Percentiles rank a stretch among this genome's conserved stretches.
Evolutionary conservation across 1,140 invertebrate species (phyloP).

Genomic region (Sarcophaga peregrina): DNA sequence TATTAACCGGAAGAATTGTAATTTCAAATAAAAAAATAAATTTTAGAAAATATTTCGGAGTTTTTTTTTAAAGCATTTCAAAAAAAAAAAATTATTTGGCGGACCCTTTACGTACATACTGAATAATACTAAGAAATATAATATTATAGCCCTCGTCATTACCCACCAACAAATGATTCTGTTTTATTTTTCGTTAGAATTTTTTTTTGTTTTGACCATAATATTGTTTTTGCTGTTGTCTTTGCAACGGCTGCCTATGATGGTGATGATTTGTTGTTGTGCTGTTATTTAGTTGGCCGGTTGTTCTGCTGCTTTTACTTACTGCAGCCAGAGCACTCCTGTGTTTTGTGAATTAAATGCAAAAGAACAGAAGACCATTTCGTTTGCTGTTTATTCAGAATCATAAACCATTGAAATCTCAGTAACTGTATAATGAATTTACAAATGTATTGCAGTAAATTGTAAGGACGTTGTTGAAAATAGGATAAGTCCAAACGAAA

Average conservation of each 20-base stretch:
- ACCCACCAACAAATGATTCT: not conserved
- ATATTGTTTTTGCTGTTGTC: not conserved
- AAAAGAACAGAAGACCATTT: slow-evolving; percentile 5
- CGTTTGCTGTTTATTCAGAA: not conserved
- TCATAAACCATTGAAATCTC: slow-evolving; percentile 6
- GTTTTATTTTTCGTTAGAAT: not conserved
- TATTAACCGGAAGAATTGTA: too few relatives aligned
- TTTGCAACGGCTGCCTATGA: slow-evolving; percentile 6
- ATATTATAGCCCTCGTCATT: not conserved
- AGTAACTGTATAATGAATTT: not conserved
- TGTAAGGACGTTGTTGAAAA: not conserved
- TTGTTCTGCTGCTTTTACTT: not conserved
- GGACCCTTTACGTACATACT: too few relatives aligned
- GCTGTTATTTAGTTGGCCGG: not conserved
- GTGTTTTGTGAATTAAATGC: slow-evolving; percentile 14
- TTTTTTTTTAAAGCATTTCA: too few relatives aligned
- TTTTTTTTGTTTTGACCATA: not conserved
- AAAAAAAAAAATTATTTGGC: too few relatives aligned
- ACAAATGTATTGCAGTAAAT: not conserved
- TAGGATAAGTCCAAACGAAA: not conserved
- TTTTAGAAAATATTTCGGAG: too few relatives aligned
- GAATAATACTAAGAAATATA: not conserved
- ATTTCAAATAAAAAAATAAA: too few relatives aligned
- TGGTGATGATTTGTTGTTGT: not conserved
- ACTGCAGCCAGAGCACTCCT: not conserved